Base-by-base conservation (phyloP, 2,888 invertebrate genomes). In the Coenonympha arcania region DNA sequence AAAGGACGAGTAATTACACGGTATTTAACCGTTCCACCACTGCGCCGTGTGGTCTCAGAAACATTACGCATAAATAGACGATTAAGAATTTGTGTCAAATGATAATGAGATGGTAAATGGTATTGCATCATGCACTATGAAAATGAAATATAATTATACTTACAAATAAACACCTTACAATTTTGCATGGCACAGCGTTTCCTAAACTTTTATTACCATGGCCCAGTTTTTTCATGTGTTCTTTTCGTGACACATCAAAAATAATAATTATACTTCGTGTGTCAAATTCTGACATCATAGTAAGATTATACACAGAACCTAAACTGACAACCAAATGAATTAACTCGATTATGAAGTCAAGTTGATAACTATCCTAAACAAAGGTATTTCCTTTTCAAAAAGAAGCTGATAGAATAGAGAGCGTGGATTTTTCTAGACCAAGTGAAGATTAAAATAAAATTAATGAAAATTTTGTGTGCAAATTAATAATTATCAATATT, bases 81-180 rank as follows among this genome's bases (percentile, higher is more conserved):
- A 47, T 45, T 54, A 43, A 24, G 50, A 54, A 59, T 58, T 53
- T 52, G 49, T 61, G 60, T 58, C 61, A 58, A 50, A 52, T 52
- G 57, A 59, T 61, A 61, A 59, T 58, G 51, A 56, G 46, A 13
- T 46, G 31, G n/a, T n/a, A n/a, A n/a, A n/a, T n/a, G n/a, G 20
- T 46, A 48, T 61, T 61, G 56, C 45, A 55, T 55, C 60, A 50
- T 41, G 47, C 47, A 39, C 48, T 50, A 51, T 53, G 58, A 54
- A 54, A 50, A 49, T 41, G 50, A 50, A 50, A 42, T 18, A 22
- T 36, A 34, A 52, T 48, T 44, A 49, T 33, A 48, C 31, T 9
- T n/a, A n/a, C n/a, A n/a, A n/a, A 33, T 33, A 16, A 8, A 33
- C 3, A 5, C 3, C 2, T 4, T 6, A 11, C n/a, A n/a, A n/a